Evolutionary conservation across 2,888 invertebrate species (phyloP).

Genomic region (Anoncus sp.): DNA sequence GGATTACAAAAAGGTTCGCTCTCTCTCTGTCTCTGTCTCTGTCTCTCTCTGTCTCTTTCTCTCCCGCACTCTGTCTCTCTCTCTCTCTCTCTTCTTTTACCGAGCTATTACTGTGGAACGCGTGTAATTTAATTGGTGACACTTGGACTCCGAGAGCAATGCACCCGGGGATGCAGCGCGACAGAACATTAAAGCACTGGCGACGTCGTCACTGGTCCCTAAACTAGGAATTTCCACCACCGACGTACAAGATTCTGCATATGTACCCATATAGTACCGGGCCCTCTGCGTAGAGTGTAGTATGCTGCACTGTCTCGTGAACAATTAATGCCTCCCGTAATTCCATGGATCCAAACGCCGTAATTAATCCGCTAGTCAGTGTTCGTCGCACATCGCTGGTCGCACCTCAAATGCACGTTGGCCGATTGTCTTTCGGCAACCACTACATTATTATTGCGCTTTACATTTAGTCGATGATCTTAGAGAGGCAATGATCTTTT

Average conservation of each 20-base stretch:
- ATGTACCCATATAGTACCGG: background rate
- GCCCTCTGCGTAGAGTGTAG: background rate
- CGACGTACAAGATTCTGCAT: constrained; percentile 23
- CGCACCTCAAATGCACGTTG: constrained; percentile 2
- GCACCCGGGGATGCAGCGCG: constrained; percentile 9
- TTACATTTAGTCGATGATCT: constrained; percentile 4
- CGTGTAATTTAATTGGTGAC: constrained; percentile 52
- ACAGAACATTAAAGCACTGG: constrained; percentile 36
- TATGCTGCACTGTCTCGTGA: constrained; percentile 22
- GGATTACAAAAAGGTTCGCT: constrained; percentile 12
- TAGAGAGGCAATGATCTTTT: background rate
- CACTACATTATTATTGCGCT: constrained; percentile 8
- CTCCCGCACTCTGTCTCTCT: too few species aligned
- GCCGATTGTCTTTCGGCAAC: constrained; percentile 3
- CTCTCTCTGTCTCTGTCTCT: background rate
- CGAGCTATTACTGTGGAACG: constrained; percentile 15
- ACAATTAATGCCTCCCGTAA: constrained; percentile 41
- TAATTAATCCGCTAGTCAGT: constrained; percentile 36
- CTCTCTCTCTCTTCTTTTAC: background rate
- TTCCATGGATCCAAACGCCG: constrained; percentile 26
- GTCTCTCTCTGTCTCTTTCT: too few species aligned
- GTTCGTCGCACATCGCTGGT: constrained; percentile 16
- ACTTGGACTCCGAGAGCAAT: constrained; percentile 26
- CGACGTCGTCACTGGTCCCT: constrained; percentile 29
- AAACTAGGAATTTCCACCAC: constrained; percentile 32